phyloP scores from a whole-genome alignment of 2,888 invertebrate genomes.

The Latheticus oryzae region DNA sequence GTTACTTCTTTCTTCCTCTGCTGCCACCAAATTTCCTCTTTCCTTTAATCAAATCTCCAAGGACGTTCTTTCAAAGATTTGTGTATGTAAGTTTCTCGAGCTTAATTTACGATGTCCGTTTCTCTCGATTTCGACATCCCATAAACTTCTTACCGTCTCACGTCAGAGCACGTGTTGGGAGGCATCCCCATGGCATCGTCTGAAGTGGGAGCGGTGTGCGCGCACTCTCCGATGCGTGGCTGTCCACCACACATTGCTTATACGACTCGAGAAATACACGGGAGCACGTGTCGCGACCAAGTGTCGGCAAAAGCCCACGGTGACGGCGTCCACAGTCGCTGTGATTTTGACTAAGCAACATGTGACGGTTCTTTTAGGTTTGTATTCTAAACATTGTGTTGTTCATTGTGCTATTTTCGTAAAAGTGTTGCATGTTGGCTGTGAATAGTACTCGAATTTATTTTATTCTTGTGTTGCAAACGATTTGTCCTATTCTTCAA shows the following conservation, averaged over 20 bases:
- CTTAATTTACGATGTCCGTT: neutral
- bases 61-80: neutral
- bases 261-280: conserved; percentile 49
- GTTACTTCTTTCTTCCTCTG: too few species aligned
- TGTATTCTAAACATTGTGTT: conserved; percentile 13
- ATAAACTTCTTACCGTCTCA: too few species aligned
- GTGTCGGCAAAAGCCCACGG: conserved; percentile 33
- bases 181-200: conserved; percentile 31
- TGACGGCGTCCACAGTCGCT: conserved; percentile 33
- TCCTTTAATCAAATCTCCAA: neutral
- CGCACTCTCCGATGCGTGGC: conserved; percentile 55
- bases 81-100: neutral
- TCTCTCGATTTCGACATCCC: neutral
- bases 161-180: conserved; percentile 39
- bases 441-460: too few species aligned
- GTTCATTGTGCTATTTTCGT: conserved; percentile 27
- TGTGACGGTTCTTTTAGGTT: conserved; percentile 29
- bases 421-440: conserved; percentile 34
- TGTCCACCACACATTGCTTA: conserved; percentile 53
- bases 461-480: too few species aligned
- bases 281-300: conserved; percentile 41
- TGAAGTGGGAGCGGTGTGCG: conserved; percentile 58
- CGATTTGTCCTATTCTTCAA: neutral
- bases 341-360: conserved; percentile 27
- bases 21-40: neutral